Evolutionary conservation across 2,888 invertebrate genomes (phyloP), one percentile per base, ranked within the genome.

Genomic region (Creontiades dilutus): DNA sequence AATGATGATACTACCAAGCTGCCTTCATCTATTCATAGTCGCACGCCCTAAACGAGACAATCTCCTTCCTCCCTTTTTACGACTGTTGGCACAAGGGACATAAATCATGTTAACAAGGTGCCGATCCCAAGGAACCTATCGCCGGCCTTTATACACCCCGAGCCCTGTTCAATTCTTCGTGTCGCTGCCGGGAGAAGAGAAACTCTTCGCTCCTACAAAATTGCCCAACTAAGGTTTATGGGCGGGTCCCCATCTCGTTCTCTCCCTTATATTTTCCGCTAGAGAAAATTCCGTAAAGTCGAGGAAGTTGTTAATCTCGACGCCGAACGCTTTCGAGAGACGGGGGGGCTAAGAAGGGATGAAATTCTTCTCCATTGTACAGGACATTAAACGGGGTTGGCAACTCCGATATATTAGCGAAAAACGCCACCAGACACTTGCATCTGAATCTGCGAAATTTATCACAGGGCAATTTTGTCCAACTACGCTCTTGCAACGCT

Each of bases 171-270:
- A 68, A 68, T 68, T 68, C 68, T 68, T 68, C 68, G 23, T 11
- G 23, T 68, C 27, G 11, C 27, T 23, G 68, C n/a, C 57, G 57
- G 57, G 16, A 16, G 57, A 37, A 37, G 37, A 37, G 37, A 37
- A 37, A 37, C 7, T 37, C 19, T 61, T 27, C 68, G 5, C 27
- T 68, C 27, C 27, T 9, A 23, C 68, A 19, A 23, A 68, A 68
- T 68, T 23, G 68, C 68, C 68, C 68, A 68, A 68, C 68, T 68
- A 68, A 68, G 68, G 68, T 68, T 68, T 68, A 68, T 68, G 68
- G 68, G 68, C 5, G 23, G 68, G 68, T 23, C 9, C 1, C 27
- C 68, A n/a, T 68, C 68, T 68, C 68, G 12, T 68, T 19, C 12
- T 27, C 27, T 68, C 68, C 27, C 68, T 68, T 23, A 68, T 68